Evolutionary conservation across 1,140 invertebrate species (phyloP).

Genomic region (Tetranychus urticae): DNA sequence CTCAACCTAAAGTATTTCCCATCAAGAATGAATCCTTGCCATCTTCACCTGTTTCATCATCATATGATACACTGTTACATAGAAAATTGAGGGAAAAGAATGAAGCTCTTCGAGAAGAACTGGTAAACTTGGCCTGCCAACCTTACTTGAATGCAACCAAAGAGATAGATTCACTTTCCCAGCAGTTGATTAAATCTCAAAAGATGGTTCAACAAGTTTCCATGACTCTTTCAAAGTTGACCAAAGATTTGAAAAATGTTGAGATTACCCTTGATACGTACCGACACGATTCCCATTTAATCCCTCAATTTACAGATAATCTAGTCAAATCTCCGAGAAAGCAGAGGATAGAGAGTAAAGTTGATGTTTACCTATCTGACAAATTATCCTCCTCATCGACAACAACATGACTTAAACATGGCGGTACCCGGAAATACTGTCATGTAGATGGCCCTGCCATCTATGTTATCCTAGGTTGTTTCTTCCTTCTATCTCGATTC

Average conservation of each 20-base stretch:
- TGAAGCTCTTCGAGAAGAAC: slow-evolving; percentile 5
- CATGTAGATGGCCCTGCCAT: too few species aligned
- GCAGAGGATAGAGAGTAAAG: too few species aligned
- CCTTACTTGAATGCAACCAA: slow-evolving; percentile 11
- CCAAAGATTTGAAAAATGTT: slow-evolving; percentile 11
- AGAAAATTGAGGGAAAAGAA: slow-evolving; percentile 11
- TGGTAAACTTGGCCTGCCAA: slow-evolving; percentile 8
- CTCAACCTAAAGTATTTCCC: neutral
- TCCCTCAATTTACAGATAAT: too few species aligned
- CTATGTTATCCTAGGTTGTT: too few species aligned
- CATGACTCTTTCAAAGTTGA: slow-evolving; percentile 6
- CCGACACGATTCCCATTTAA: neutral
- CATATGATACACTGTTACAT: slow-evolving; percentile 1
- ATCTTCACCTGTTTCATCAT: too few species aligned
- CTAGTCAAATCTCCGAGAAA: too few species aligned
- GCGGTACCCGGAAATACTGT: too few species aligned
- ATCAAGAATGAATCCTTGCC: neutral
- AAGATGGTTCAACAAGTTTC: slow-evolving; percentile 10
- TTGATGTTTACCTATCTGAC: too few species aligned
- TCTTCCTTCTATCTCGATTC: too few species aligned
- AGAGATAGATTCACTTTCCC: slow-evolving; percentile 11
- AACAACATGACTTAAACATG: too few species aligned
- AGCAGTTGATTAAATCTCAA: slow-evolving; percentile 12
- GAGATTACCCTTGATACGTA: neutral
- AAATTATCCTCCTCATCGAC: too few species aligned